phyloP scores from a whole-genome alignment of 2,888 invertebrate genomes.

The Drepanosiphum platanoidis region DNA sequence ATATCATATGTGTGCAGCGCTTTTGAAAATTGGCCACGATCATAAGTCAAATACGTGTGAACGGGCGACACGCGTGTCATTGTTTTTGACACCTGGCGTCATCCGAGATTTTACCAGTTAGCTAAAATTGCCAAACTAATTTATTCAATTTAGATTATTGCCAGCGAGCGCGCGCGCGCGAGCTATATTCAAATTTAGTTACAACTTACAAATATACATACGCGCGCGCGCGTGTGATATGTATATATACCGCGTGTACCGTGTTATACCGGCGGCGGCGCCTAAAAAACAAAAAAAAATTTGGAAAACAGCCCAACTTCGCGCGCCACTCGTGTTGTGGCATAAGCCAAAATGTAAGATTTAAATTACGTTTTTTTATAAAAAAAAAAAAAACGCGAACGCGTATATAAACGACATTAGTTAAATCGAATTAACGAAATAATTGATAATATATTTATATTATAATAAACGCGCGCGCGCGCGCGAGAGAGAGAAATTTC shows the following conservation, averaged over 20 bases:
- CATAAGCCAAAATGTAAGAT: neutral
- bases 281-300: conserved; percentile 29
- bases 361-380: conserved; percentile 17
- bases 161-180: too few species aligned
- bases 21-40: conserved; percentile 27
- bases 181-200: conserved; percentile 35
- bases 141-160: conserved; percentile 48
- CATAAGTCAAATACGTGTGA: conserved; percentile 3
- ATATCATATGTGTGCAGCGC: neutral
- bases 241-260: neutral
- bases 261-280: neutral
- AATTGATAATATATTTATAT: neutral
- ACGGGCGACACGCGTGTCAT: conserved; percentile 18
- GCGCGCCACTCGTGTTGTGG: neutral
- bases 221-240: neutral
- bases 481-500: neutral
- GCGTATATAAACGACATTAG: neutral
- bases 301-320: conserved; percentile 29
- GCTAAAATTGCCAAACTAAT: conserved; percentile 41
- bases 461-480: neutral
- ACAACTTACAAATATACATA: conserved; percentile 23
- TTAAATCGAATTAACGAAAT: neutral
- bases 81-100: conserved; percentile 54
- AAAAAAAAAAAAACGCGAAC: too few species aligned
- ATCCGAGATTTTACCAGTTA: conserved; percentile 39